Base-by-base conservation (phyloP, 2,888 invertebrate species). In the Horisme vitalbata region DNA sequence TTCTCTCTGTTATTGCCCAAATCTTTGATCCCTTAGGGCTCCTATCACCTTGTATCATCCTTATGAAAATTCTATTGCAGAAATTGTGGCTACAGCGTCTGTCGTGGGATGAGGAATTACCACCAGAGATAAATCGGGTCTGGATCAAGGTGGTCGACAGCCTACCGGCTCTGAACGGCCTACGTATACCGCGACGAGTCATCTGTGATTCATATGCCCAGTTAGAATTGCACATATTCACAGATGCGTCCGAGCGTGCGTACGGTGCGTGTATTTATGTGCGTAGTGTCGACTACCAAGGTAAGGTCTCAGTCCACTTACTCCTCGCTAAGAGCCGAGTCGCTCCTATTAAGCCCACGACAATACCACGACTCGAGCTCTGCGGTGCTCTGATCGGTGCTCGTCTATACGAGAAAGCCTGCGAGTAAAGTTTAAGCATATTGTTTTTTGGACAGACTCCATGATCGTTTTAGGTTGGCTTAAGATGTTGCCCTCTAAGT, bases 331-430 rank as follows among this genome's bases (percentile, higher is more conserved):
- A 62, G 27, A 52, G 41, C 11, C 26, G 41, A 4, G 52, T 63
- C 1, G 57, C 59, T 3, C 57, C 59, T 0, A 21, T 59, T 7
- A 59, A 55, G 8, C 50, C 57, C 0, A 51, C 51, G 1, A 63
- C 57, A 0, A 57, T 59, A 14, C 60, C 59, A 15, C 15, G 60
- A 4, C 43, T 69, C 1, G 69, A 70, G 24, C 33, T 71, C 6
- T 63, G 60, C 11, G 66, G 48, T 4, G 56, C 59, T 0, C 27
- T 64, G 6, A 4, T 62, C 6, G 55, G 51, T n/a, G 36, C 41
- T 26, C 47, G 55, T 31, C 41, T 68, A 9, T 52, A 43, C n/a
- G 20, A 20, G 12, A 2, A 62, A 57, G 23, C 32, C 61, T 9
- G 31, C 38, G 0, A n/a, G n/a, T n/a, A 13, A 12, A 6, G 20